phyloP scores from a whole-genome alignment of 1,140 invertebrate species.

The Drosophila ercepeae region DNA sequence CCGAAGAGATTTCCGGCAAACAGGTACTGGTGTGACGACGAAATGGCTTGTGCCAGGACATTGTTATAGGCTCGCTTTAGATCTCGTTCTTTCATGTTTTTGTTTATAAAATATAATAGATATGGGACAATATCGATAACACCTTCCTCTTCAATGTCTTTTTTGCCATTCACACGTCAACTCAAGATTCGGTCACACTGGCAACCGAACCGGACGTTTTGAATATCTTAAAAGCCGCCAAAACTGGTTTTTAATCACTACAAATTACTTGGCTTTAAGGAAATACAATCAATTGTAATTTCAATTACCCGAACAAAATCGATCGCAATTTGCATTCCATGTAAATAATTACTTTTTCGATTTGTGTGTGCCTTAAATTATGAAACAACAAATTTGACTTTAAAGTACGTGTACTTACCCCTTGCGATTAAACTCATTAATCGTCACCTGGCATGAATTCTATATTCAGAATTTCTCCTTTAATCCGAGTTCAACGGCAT shows the following conservation, averaged over 20 bases:
- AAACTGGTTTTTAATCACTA: slow-evolving; percentile 24
- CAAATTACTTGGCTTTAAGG: slow-evolving; percentile 25
- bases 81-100: slow-evolving; percentile 62
- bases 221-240: neutral
- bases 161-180: neutral
- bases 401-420: slow-evolving; percentile 18
- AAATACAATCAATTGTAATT: slow-evolving; percentile 38
- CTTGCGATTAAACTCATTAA: slow-evolving; percentile 53
- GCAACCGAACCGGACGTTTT: neutral
- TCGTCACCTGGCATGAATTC: slow-evolving; percentile 25
- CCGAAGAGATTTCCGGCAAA: slow-evolving; percentile 93
- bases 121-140: neutral
- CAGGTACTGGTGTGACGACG: slow-evolving; percentile 92
- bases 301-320: slow-evolving; percentile 14
- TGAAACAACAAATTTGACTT: slow-evolving; percentile 23
- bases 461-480: slow-evolving; percentile 9
- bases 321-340: slow-evolving; percentile 22
- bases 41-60: slow-evolving; percentile 91
- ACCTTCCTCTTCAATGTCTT: neutral
- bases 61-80: slow-evolving; percentile 90
- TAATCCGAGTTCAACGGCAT: slow-evolving; percentile 34
- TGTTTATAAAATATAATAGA: neutral
- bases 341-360: slow-evolving; percentile 28
- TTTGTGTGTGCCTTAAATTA: slow-evolving; percentile 12
- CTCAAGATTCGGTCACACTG: neutral